phyloP scores from a whole-genome alignment of 2,113 vertebrate species.

The Saguinus imperator region DNA sequence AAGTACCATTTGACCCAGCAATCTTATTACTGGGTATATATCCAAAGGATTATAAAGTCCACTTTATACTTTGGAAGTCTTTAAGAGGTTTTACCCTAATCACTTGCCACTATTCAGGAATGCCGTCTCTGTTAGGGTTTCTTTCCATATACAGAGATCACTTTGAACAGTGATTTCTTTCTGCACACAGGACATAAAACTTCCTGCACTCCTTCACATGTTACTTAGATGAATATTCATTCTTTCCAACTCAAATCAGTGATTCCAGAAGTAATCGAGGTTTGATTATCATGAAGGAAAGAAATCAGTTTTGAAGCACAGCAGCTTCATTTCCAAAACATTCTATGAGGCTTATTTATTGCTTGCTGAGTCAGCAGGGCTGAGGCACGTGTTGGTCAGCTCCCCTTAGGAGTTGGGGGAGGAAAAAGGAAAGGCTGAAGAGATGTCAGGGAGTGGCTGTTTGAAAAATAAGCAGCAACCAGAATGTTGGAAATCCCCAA shows the following conservation, averaged over 20 bases:
- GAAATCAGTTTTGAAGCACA: constrained; percentile 58
- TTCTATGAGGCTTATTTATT: constrained; percentile 44
- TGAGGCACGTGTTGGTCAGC: constrained; percentile 16
- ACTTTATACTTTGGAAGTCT: neutral
- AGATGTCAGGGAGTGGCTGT: constrained; percentile 1
- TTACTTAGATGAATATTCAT: constrained; percentile 51
- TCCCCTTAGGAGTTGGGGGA: neutral
- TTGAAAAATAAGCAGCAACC: constrained; percentile 14
- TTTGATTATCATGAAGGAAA: constrained; percentile 62
- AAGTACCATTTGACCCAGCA: too few relatives aligned
- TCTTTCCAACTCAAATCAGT: constrained; percentile 51
- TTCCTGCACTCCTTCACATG: constrained; percentile 7
- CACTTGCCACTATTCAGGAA: neutral
- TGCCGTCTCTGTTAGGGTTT: neutral
- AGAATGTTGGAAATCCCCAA: constrained; percentile 24
- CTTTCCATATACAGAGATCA: neutral
- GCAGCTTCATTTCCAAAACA: constrained; percentile 43
- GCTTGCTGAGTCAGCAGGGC: constrained; percentile 35
- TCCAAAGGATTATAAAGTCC: neutral
- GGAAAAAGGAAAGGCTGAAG: constrained; percentile 24
- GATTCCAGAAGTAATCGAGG: neutral
- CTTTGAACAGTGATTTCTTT: constrained; percentile 16
- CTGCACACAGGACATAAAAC: neutral
- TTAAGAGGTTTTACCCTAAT: constrained; percentile 10
- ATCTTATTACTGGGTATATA: too few relatives aligned